These are phyloP conservation scores for Zonotrichia leucophrys DNA, from an alignment of 2,113 vertebrate species.

Conservation along the genomic window DNA sequence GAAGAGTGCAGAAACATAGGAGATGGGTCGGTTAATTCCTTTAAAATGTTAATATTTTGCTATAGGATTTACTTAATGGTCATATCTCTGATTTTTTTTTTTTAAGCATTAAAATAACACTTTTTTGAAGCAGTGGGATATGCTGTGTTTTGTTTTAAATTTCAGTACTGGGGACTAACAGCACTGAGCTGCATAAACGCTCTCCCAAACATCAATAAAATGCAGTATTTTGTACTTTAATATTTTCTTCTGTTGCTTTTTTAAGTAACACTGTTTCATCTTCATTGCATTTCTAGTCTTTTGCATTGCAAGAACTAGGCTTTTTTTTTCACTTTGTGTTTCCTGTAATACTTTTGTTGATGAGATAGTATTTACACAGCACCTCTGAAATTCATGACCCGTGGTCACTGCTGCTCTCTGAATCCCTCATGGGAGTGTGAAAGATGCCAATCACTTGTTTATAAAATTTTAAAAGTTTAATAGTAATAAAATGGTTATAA, in stretches of 20 bases:
- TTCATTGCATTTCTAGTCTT: not conserved
- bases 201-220: slow-evolving; percentile 13
- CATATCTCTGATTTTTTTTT: not conserved
- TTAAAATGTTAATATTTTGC: not conserved
- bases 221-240: not conserved
- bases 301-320: not conserved
- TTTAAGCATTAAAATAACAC: not conserved
- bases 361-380: fast-evolving
- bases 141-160: not conserved
- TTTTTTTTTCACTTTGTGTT: not conserved
- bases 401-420: not conserved
- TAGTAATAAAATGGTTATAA: too few species aligned
- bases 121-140: not conserved
- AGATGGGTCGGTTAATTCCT: not conserved
- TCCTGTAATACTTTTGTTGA: not conserved
- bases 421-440: not conserved
- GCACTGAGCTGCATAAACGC: not conserved
- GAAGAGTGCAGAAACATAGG: not conserved
- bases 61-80: not conserved
- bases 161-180: not conserved
- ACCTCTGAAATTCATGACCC: not conserved
- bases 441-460: too few species aligned
- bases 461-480: too few species aligned
- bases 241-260: not conserved
- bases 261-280: not conserved